Conservation (phyloP, 2,888 invertebrate species). For the Hydropsyche betteni region DNA sequence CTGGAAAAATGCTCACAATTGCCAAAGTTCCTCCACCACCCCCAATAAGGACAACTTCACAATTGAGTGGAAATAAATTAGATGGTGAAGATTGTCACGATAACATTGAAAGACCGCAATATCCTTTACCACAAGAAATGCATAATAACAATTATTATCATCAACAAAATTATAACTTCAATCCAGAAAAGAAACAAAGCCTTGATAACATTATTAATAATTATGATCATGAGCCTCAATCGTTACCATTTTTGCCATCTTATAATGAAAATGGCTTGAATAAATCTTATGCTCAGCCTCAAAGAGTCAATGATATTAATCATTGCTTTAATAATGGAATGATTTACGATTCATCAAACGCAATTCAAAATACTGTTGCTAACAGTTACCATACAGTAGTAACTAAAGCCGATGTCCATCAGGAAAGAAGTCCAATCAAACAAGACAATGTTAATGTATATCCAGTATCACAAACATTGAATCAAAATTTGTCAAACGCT, state of each 20-base stretch:
- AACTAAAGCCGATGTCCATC: constrained; percentile 86
- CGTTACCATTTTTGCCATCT: constrained; percentile 69
- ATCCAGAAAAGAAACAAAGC: constrained; percentile 54
- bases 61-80: constrained; percentile 77
- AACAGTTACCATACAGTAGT: constrained; percentile 76
- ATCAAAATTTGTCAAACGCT: constrained; percentile 60
- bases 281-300: constrained; percentile 41
- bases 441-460: constrained; percentile 58
- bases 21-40: constrained; percentile 88
- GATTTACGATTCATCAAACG: constrained; percentile 53
- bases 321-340: constrained; percentile 45
- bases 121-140: constrained; percentile 59
- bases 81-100: constrained; percentile 65
- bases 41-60: constrained; percentile 86
- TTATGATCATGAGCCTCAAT: constrained; percentile 66
- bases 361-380: constrained; percentile 56
- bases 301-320: constrained; percentile 40
- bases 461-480: constrained; percentile 57
- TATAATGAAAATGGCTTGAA: constrained; percentile 59
- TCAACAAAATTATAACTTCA: constrained; percentile 60
- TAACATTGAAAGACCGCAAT: constrained; percentile 61
- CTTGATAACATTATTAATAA: constrained; percentile 50
- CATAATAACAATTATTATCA: constrained; percentile 65
- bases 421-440: constrained; percentile 77
- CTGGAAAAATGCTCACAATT: constrained; percentile 80